Conservation (phyloP, 2,797 vertebrate species). For the Pygocentrus nattereri region DNA sequence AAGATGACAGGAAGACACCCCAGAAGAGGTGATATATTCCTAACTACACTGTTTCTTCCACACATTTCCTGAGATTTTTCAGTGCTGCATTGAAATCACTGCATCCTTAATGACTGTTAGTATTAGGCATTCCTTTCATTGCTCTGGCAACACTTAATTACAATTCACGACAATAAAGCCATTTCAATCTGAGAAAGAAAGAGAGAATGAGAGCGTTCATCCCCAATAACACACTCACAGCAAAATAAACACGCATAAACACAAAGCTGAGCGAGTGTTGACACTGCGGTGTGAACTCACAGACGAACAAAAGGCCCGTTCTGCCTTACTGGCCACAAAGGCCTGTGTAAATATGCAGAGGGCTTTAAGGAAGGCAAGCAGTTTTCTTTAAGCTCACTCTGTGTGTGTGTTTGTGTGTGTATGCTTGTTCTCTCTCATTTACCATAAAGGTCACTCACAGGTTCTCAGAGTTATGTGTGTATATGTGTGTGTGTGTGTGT, state of each 20-base stretch:
- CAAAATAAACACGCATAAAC: constrained; percentile 34
- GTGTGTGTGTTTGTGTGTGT: neutral
- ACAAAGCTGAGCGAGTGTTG: constrained; percentile 28
- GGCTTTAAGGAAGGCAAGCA: constrained; percentile 42
- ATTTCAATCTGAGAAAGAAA: neutral
- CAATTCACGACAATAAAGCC: neutral
- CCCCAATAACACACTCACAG: constrained; percentile 1
- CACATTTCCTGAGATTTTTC: too few relatives aligned
- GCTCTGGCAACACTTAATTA: neutral
- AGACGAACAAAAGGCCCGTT: constrained; percentile 23
- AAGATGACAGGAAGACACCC: too few relatives aligned
- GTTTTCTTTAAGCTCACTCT: constrained; percentile 15
- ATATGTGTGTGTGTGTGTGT: neutral
- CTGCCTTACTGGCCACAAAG: constrained; percentile 40
- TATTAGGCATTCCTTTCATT: neutral
- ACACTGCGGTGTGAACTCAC: constrained; percentile 48
- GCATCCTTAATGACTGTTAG: neutral
- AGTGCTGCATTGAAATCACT: neutral
- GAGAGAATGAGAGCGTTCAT: too few relatives aligned
- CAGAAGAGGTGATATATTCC: too few relatives aligned
- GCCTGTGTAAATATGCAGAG: constrained; percentile 56
- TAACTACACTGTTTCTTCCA: too few relatives aligned
- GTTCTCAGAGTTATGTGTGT: constrained; percentile 33
- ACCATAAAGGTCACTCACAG: constrained; percentile 55
- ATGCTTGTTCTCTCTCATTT: constrained; percentile 39